Evolutionary conservation across 2,797 vertebrate genomes (phyloP).

Genomic region (Coccyzus lansbergi): DNA sequence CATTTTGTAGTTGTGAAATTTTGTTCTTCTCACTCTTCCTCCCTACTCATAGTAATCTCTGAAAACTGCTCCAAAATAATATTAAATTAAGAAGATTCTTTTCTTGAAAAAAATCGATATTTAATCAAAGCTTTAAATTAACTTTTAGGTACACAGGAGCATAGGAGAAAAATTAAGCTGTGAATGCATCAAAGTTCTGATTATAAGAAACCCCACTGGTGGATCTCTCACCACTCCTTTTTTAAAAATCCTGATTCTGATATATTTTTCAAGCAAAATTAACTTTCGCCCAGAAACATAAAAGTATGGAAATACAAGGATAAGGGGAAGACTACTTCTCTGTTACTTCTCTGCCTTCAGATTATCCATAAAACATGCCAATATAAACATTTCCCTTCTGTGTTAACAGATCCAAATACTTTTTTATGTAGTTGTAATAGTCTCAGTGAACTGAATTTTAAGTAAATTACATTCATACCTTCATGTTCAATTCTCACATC

Average conservation of each 20-base stretch:
- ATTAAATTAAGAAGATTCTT: neutral
- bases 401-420: neutral
- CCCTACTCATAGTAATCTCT: neutral
- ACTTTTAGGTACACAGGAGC: neutral
- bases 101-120: neutral
- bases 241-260: neutral
- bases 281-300: neutral
- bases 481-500: neutral
- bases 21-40: neutral
- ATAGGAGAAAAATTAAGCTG: neutral
- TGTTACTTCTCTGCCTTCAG: neutral
- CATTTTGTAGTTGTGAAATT: neutral
- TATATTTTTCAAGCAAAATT: neutral
- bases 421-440: neutral
- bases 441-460: neutral
- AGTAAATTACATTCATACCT: neutral
- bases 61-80: neutral
- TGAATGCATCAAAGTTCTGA: neutral
- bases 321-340: neutral
- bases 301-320: neutral
- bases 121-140: neutral
- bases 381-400: neutral
- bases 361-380: neutral
- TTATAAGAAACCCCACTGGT: neutral
- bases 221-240: neutral